phyloP scores from a whole-genome alignment of 1,140 invertebrate species.

The Maconellicoccus hirsutus region DNA sequence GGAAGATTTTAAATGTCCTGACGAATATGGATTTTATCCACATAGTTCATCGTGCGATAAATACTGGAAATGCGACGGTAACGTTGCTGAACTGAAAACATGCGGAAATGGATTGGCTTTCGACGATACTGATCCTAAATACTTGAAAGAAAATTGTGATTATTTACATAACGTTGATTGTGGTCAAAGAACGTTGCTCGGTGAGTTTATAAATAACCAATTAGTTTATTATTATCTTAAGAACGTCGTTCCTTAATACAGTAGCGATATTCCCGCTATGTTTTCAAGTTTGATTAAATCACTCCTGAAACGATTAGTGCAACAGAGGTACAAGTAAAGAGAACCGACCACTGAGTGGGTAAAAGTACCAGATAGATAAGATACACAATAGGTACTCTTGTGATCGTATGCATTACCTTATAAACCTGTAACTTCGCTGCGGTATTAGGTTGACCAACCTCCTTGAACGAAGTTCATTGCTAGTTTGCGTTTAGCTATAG shows the following conservation, averaged over 20 bases:
- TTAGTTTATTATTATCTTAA: too few relatives aligned
- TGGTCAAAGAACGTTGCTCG: constrained; percentile 70
- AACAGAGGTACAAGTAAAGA: too few relatives aligned
- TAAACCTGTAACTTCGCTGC: neutral
- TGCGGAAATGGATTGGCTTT: constrained; percentile 90
- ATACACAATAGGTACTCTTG: too few relatives aligned
- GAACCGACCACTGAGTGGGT: too few relatives aligned
- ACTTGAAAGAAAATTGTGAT: constrained; percentile 86
- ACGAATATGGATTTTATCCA: constrained; percentile 88
- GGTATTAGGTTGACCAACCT: neutral
- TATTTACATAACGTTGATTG: constrained; percentile 93
- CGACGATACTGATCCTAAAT: constrained; percentile 75
- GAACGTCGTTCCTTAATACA: too few relatives aligned
- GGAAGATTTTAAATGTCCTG: constrained; percentile 82
- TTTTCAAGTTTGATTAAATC: too few relatives aligned
- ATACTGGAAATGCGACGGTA: constrained; percentile 90
- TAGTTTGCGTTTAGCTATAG: neutral
- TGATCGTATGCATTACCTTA: too few relatives aligned
- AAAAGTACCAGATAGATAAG: too few relatives aligned
- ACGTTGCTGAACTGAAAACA: constrained; percentile 73
- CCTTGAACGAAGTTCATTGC: neutral
- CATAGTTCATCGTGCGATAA: constrained; percentile 83
- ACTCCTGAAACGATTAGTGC: too few relatives aligned
- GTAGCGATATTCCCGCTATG: too few relatives aligned
- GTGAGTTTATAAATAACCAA: constrained; percentile 34